phyloP scores from a whole-genome alignment of 2,888 invertebrate genomes.

The Chelonus formosanus region DNA sequence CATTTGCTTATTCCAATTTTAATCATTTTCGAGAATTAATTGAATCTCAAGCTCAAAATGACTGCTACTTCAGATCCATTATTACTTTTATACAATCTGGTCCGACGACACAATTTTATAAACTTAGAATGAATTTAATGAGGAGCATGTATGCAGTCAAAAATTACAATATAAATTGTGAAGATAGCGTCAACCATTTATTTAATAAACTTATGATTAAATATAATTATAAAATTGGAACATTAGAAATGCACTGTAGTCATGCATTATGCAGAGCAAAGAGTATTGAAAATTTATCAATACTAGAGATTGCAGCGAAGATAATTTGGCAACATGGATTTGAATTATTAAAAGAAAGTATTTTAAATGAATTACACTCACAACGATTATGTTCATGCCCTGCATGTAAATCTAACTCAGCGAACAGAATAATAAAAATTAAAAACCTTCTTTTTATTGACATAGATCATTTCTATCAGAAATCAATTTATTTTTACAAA shows the following conservation, averaged over 20 bases:
- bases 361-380: neutral
- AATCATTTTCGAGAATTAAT: too few species aligned
- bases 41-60: neutral
- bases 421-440: neutral
- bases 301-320: neutral
- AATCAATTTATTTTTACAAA: neutral
- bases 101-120: neutral
- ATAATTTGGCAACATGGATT: neutral
- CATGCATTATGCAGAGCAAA: neutral
- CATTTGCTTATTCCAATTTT: neutral
- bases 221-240: neutral
- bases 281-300: neutral
- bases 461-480: neutral
- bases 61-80: neutral
- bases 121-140: neutral
- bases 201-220: neutral
- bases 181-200: neutral
- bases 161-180: neutral
- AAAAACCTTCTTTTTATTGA: neutral
- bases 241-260: neutral
- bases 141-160: neutral
- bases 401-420: neutral
- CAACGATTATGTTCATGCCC: neutral
- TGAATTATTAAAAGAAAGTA: constrained; percentile 2
- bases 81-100: neutral